Base-by-base conservation (phyloP, 2,888 invertebrate genomes). In the Eledona agricola region DNA sequence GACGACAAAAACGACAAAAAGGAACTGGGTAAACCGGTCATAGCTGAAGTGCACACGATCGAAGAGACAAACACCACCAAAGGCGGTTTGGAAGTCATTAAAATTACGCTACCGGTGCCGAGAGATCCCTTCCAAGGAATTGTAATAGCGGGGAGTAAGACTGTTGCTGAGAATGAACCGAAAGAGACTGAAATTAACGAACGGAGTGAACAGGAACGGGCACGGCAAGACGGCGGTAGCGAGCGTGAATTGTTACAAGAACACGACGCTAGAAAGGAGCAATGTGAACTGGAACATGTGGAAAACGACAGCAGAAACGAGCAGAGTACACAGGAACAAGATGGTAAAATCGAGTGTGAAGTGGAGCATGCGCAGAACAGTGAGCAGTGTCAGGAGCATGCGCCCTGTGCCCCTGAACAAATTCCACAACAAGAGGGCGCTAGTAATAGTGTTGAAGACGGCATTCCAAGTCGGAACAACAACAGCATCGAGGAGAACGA, bases 11-110 rank as follows among this genome's bases (percentile, higher is more conserved):
- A 50, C 37, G 31, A 38, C 7, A 54, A 43, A 19, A 54, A 50
- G 6, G 40, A 47, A 25, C 16, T 54, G 7, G 6, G 25, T 4
- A 49, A 54, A 26, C 54, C 54, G 26, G 19, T 54, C 4, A 54
- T 54, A 19, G 43, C 25, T 7, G 43, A 54, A 25, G 49, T 54
- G n/a, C 49, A 34, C 15, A 37, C 28, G 28, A 29, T 49, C 9
- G 34, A 47, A 7, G 43, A 54, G 7, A 1, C 43, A 9, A 23
- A 23, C 3, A 20, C 42, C 10, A 28, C 47, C 3, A 4, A 35
- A 3, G 54, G 49, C 16, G 54, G 54, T 3, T 23, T 54, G 26
- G 54, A 54, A 17, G 54, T 54, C 7, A 54, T 54, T 9, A 49
- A 49, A 20, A 42, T 54, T 10, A 43, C 49, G 7, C n/a, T 43